These are phyloP conservation scores for Saccostrea echinata DNA, from an alignment of 1,140 invertebrate species.

Conservation along the genomic window DNA sequence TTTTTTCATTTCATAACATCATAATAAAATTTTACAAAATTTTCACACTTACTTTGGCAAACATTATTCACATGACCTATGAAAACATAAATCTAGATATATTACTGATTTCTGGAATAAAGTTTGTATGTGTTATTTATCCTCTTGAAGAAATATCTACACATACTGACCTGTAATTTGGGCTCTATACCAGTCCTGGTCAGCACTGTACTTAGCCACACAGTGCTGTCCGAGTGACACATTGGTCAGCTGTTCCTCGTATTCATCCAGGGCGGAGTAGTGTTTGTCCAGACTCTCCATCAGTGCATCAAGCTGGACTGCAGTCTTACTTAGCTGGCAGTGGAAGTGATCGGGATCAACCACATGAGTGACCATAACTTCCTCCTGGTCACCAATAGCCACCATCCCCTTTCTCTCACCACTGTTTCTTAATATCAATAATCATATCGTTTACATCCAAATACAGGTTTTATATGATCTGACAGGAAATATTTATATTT, in stretches of 20 bases:
- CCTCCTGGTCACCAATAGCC: constrained; percentile 55
- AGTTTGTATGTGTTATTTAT: no score
- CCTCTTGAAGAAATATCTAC: background rate
- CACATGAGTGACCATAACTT: constrained; percentile 73
- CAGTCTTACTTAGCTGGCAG: constrained; percentile 72
- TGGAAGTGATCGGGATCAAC: constrained; percentile 80
- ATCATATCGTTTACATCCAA: no score
- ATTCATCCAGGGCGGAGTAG: constrained; percentile 57
- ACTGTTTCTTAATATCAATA: background rate
- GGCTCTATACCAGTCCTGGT: constrained; percentile 90
- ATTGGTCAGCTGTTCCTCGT: constrained; percentile 57
- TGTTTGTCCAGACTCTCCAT: constrained; percentile 78
- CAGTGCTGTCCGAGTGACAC: constrained; percentile 83
- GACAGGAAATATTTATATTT: no score
- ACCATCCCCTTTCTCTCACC: constrained; percentile 54
- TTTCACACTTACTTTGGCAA: no score
- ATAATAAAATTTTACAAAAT: no score
- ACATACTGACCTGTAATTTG: constrained; percentile 85
- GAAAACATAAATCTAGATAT: no score
- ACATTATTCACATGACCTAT: no score
- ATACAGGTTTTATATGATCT: no score
- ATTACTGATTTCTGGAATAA: no score
- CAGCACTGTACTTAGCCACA: constrained; percentile 86
- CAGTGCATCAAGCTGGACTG: constrained; percentile 75
- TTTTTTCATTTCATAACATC: no score